Percentiles rank a stretch among this genome's conserved stretches.
phyloP scores from a whole-genome alignment of 64 coral and sea anemone species.

The Montipora foliosa region DNA sequence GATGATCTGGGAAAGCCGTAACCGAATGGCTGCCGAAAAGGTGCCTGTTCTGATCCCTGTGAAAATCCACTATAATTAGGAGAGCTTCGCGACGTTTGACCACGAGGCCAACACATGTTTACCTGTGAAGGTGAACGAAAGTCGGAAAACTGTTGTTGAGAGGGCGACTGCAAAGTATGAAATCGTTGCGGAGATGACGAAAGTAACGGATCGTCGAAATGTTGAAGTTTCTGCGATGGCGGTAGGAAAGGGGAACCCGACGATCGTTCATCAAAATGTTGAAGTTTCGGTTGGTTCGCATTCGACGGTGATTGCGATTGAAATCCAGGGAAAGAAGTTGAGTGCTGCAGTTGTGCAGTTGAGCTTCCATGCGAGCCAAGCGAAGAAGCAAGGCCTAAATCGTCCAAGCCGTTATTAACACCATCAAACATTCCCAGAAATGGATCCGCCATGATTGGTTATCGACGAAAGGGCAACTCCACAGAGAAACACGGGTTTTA shows the following conservation, averaged over 20 bases:
- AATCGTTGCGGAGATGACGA: slow-evolving; percentile 91
- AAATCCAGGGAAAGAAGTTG: slow-evolving; percentile 84
- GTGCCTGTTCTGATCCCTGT: slow-evolving; percentile 57
- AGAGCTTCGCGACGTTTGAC: slow-evolving; percentile 71
- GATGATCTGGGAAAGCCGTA: slow-evolving; percentile 83
- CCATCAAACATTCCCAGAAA: slow-evolving; percentile 94
- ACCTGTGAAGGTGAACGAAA: slow-evolving; percentile 80
- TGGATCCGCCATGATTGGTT: slow-evolving; percentile 87
- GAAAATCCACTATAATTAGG: slow-evolving; percentile 47
- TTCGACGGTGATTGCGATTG: slow-evolving; percentile 65
- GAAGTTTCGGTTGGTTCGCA: slow-evolving; percentile 82
- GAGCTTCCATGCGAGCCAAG: slow-evolving; percentile 77
- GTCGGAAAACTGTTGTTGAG: slow-evolving; percentile 79
- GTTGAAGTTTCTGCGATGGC: slow-evolving; percentile 90
- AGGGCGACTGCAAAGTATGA: slow-evolving; percentile 50
- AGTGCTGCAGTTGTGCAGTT: slow-evolving; percentile 78
- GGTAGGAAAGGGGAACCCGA: slow-evolving; percentile 69
- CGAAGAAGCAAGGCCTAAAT: slow-evolving; percentile 77
- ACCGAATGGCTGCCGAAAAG: slow-evolving; percentile 81
- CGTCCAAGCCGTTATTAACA: slow-evolving; percentile 76
- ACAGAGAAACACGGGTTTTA: slow-evolving; percentile 14
- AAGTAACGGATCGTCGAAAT: slow-evolving; percentile 91
- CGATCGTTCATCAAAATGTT: slow-evolving; percentile 89
- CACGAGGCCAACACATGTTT: slow-evolving; percentile 78
- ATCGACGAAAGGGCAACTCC: slow-evolving; percentile 22